Conservation (phyloP, 2,888 invertebrate genomes). For the Cloeon dipterum region DNA sequence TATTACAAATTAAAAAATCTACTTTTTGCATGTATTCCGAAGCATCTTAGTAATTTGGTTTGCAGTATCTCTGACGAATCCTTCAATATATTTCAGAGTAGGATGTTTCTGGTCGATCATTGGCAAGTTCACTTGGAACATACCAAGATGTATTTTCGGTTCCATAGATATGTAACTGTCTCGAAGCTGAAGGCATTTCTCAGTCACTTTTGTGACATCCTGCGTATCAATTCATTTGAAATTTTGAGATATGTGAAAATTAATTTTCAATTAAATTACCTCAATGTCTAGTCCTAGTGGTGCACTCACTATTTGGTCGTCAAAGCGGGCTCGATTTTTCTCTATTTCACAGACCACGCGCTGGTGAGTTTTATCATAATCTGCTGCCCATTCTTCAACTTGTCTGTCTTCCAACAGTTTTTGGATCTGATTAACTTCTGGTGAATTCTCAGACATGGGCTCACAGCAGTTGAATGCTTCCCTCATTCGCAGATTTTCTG, state of each 20-base stretch:
- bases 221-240: no score
- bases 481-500: no score
- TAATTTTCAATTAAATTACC: no score
- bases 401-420: neutral
- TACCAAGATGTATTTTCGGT: neutral
- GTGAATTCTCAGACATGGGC: no score
- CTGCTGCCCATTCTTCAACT: neutral
- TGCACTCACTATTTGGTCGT: neutral
- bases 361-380: neutral
- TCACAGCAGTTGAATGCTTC: no score
- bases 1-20: neutral
- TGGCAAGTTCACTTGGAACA: neutral
- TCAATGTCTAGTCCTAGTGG: neutral
- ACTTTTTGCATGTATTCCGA: neutral
- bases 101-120: neutral
- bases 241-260: no score
- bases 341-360: no score
- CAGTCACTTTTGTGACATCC: conserved; percentile 1
- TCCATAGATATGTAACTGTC: neutral
- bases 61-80: neutral
- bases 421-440: no score
- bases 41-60: neutral
- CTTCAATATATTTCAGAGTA: neutral
- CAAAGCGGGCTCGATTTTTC: no score
- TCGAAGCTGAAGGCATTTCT: neutral